Evolutionary conservation across 2,797 vertebrate species (phyloP).

Genomic region (Natrix natrix): DNA sequence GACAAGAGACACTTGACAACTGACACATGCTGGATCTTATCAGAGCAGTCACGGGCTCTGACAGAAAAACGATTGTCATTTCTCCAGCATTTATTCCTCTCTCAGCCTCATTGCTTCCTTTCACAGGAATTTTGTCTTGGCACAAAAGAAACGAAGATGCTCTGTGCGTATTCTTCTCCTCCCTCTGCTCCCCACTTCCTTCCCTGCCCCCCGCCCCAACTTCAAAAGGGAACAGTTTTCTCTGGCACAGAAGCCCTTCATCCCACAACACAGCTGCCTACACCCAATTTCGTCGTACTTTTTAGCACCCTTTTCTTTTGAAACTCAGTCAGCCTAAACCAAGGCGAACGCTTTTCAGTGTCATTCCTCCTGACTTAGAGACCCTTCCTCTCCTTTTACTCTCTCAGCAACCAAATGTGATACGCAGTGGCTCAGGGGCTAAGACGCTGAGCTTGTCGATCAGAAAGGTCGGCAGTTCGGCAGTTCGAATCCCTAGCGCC

Average conservation of each 20-base stretch:
- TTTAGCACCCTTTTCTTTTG: slow-evolving; percentile 60
- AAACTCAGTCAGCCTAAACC: slow-evolving; percentile 64
- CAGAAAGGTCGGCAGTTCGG: too few species aligned
- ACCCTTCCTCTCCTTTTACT: slow-evolving; percentile 42
- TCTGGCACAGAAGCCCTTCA: slow-evolving; percentile 54
- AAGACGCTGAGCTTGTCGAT: too few species aligned
- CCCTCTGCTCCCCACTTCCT: background rate
- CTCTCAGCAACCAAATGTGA: slow-evolving; percentile 58
- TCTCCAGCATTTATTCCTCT: slow-evolving; percentile 87
- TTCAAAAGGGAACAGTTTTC: slow-evolving; percentile 49
- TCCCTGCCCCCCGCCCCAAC: background rate
- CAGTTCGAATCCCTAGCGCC: too few species aligned
- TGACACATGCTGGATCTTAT: slow-evolving; percentile 90
- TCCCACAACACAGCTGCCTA: slow-evolving; percentile 68
- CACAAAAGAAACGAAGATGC: slow-evolving; percentile 59
- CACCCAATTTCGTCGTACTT: slow-evolving; percentile 67
- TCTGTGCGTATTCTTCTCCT: slow-evolving; percentile 47
- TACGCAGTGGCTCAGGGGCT: too few species aligned
- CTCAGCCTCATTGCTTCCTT: slow-evolving; percentile 76
- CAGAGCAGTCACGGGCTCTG: slow-evolving; percentile 83
- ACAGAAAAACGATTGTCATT: slow-evolving; percentile 90
- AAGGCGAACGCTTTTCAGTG: slow-evolving; percentile 70
- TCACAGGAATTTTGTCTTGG: slow-evolving; percentile 71
- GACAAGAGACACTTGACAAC: slow-evolving; percentile 85
- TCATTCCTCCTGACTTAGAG: slow-evolving; percentile 64